Percentiles rank a stretch among this genome's conserved stretches.
Conservation (phyloP, 35 echinoderm and acorn worm species). For the Acanthaster planci region DNA sequence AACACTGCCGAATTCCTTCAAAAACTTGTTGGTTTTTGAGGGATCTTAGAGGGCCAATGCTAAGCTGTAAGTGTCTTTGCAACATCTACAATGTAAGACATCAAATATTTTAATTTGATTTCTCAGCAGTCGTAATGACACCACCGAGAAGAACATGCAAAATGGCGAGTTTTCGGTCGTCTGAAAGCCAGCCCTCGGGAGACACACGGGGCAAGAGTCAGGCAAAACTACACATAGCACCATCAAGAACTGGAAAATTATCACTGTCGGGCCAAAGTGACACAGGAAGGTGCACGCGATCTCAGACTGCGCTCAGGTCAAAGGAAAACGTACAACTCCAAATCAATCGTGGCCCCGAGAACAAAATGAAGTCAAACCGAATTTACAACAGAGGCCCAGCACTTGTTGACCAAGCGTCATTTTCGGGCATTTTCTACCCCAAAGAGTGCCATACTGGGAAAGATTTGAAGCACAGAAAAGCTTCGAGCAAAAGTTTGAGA, state of each 20-base stretch:
- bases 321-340: not conserved
- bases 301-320: not conserved
- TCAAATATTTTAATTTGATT: no score
- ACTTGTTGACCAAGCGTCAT: not conserved
- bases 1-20: no score
- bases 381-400: not conserved
- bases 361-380: not conserved
- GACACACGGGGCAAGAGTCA: not conserved
- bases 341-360: not conserved
- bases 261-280: not conserved
- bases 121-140: not conserved
- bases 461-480: not conserved
- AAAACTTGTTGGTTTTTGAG: no score
- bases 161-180: not conserved
- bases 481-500: not conserved
- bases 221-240: not conserved
- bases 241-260: not conserved
- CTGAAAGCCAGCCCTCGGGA: not conserved
- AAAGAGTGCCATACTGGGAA: slow-evolving; percentile 3
- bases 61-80: no score
- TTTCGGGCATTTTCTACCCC: not conserved
- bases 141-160: not conserved
- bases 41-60: no score
- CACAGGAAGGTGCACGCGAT: not conserved
- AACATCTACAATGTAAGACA: no score